phyloP scores from a whole-genome alignment of 2,888 invertebrate genomes.

The Ptychoptera albimana region DNA sequence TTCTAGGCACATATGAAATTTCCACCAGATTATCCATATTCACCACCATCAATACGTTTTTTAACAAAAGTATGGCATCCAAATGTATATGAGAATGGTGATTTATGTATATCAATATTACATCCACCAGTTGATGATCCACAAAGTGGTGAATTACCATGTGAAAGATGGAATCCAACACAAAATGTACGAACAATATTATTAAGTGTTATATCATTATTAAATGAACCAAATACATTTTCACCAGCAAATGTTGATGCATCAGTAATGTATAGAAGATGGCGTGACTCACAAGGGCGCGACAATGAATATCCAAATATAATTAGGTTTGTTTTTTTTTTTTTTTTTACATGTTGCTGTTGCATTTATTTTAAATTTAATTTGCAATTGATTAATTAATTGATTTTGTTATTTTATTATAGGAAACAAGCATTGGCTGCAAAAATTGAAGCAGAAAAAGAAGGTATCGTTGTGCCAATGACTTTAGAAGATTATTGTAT shows the following conservation, averaged over 20 bases:
- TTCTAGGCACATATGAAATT: slow-evolving; percentile 98
- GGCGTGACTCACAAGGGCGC: slow-evolving; percentile 94
- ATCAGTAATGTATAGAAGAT: slow-evolving; percentile 97
- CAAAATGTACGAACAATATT: slow-evolving; percentile 98
- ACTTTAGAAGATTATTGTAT: slow-evolving; percentile 98
- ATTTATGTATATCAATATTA: slow-evolving; percentile 97
- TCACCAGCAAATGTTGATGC: slow-evolving; percentile 99
- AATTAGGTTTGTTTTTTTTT: slow-evolving; percentile 52
- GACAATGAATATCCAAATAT: slow-evolving; percentile 99
- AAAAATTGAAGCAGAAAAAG: slow-evolving; percentile 86
- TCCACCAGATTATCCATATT: slow-evolving; percentile 96
- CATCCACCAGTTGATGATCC: slow-evolving; percentile 99
- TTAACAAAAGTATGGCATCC: slow-evolving; percentile 99
- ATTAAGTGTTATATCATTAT: slow-evolving; percentile 91
- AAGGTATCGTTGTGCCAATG: slow-evolving; percentile 91
- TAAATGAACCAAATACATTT: slow-evolving; percentile 99
- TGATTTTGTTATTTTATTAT: slow-evolving; percentile 12
- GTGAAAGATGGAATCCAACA: slow-evolving; percentile 99
- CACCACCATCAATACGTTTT: slow-evolving; percentile 94
- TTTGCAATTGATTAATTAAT: background rate
- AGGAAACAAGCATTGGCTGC: slow-evolving; percentile 96
- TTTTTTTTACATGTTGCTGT: background rate
- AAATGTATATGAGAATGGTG: slow-evolving; percentile 99
- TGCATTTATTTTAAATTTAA: background rate
- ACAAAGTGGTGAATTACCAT: slow-evolving; percentile 95